phyloP scores from a whole-genome alignment of 1,140 invertebrate species.

The Diabrotica undecimpunctata region DNA sequence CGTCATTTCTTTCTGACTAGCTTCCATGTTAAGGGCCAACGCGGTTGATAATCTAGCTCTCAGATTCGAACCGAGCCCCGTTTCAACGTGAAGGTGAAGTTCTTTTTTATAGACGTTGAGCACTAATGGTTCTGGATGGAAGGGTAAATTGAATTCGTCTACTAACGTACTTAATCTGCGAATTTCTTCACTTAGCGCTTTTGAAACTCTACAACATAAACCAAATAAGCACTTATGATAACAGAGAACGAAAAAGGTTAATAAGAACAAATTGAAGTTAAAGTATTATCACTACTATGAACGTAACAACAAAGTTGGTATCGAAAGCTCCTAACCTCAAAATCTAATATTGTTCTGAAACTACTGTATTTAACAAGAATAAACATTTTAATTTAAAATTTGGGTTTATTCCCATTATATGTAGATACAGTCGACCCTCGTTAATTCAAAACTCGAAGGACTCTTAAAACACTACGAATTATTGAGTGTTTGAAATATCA shows the following conservation, averaged over 20 bases:
- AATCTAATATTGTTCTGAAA: too few species aligned
- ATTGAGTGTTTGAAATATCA: conserved; percentile 1
- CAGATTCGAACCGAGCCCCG: conserved; percentile 82
- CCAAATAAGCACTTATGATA: background rate
- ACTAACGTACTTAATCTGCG: conserved; percentile 84
- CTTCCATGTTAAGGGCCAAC: conserved; percentile 84
- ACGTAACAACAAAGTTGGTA: too few species aligned
- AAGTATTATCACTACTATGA: too few species aligned
- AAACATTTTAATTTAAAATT: too few species aligned
- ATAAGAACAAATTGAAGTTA: too few species aligned
- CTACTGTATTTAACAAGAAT: too few species aligned
- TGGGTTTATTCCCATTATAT: too few species aligned
- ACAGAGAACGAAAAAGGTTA: too few species aligned
- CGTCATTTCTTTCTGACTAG: conserved; percentile 89
- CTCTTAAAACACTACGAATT: background rate
- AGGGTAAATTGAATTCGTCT: conserved; percentile 91
- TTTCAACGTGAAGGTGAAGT: conserved; percentile 88
- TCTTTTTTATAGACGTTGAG: conserved; percentile 95
- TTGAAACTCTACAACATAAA: conserved; percentile 57
- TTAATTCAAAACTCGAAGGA: background rate
- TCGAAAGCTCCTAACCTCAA: too few species aligned
- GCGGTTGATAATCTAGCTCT: conserved; percentile 84
- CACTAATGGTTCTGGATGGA: conserved; percentile 84
- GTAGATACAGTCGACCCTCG: background rate
- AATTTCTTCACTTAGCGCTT: conserved; percentile 95